Conservation (phyloP, 2,113 vertebrate genomes). For the Apus apus region DNA sequence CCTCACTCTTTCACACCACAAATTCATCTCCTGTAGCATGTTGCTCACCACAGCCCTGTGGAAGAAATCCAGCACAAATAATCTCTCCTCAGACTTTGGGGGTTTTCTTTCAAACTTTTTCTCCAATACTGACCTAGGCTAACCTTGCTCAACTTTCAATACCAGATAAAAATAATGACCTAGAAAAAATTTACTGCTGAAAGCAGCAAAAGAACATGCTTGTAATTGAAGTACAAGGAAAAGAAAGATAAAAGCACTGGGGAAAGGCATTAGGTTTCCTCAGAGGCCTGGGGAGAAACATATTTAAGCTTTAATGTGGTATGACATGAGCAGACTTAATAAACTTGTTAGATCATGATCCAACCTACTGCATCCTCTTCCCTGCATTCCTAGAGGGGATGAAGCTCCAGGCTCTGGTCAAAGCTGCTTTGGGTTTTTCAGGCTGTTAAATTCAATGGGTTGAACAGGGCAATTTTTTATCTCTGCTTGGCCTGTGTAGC, state of each 20-base stretch:
- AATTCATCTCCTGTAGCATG: accelerated
- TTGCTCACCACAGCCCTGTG: neutral
- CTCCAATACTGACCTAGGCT: neutral
- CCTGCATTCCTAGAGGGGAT: neutral
- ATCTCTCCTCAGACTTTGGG: neutral
- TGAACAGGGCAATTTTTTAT: neutral
- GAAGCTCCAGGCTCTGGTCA: neutral
- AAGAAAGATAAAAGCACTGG: neutral
- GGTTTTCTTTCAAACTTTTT: neutral
- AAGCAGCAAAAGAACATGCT: neutral
- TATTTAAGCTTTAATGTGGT: conserved; percentile 10
- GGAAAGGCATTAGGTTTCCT: neutral
- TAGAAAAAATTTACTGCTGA: neutral
- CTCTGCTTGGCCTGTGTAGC: neutral
- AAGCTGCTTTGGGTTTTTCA: neutral
- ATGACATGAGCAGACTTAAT: neutral
- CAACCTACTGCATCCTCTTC: neutral
- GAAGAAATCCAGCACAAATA: neutral
- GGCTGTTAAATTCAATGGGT: neutral
- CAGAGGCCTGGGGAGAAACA: neutral
- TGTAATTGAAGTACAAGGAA: neutral
- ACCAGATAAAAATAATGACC: neutral
- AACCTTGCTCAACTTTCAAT: neutral
- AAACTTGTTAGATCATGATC: neutral
- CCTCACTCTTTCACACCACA: neutral